These are phyloP conservation scores for Lateolabrax maculatus DNA, from an alignment of 2,797 vertebrate species.

Conservation along the genomic window DNA sequence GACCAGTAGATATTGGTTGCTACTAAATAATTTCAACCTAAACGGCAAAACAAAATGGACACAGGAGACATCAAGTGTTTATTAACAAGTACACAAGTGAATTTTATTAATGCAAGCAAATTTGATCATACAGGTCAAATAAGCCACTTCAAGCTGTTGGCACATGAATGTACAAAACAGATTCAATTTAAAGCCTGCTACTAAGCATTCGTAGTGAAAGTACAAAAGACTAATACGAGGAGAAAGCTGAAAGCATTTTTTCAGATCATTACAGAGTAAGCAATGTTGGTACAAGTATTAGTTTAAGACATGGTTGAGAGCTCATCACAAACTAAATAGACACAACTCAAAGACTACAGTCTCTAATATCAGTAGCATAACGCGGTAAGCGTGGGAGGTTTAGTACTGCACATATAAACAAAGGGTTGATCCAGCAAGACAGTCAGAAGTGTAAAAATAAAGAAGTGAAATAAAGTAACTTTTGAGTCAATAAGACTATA, in stretches of 20 bases:
- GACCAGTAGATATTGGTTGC: not conserved
- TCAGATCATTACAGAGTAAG: constrained; percentile 80
- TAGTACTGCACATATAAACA: constrained; percentile 95
- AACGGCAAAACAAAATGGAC: constrained; percentile 39
- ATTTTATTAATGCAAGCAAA: constrained; percentile 98
- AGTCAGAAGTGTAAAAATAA: constrained; percentile 88
- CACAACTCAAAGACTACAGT: constrained; percentile 97
- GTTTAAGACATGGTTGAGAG: constrained; percentile 93
- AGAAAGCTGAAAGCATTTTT: constrained; percentile 89
- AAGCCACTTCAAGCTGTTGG: constrained; percentile 99
- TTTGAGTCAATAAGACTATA: constrained; percentile 90
- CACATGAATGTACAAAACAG: constrained; percentile 99
- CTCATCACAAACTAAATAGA: constrained; percentile 95
- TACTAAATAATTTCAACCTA: not conserved
- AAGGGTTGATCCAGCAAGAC: constrained; percentile 89
- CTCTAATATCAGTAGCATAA: constrained; percentile 91
- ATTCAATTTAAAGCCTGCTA: constrained; percentile 96
- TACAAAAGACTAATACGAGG: constrained; percentile 98
- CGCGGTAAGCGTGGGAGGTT: constrained; percentile 89
- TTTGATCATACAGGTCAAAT: constrained; percentile 99
- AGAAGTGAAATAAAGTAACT: constrained; percentile 83
- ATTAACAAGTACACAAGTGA: constrained; percentile 98
- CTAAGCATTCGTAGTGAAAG: constrained; percentile 98
- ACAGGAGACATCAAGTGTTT: constrained; percentile 64
- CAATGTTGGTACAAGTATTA: constrained; percentile 92